Percentiles rank a stretch among this genome's conserved stretches.
These are phyloP conservation scores for Siniperca chuatsi DNA, from an alignment of 2,113 vertebrate genomes.

Conservation along the genomic window DNA sequence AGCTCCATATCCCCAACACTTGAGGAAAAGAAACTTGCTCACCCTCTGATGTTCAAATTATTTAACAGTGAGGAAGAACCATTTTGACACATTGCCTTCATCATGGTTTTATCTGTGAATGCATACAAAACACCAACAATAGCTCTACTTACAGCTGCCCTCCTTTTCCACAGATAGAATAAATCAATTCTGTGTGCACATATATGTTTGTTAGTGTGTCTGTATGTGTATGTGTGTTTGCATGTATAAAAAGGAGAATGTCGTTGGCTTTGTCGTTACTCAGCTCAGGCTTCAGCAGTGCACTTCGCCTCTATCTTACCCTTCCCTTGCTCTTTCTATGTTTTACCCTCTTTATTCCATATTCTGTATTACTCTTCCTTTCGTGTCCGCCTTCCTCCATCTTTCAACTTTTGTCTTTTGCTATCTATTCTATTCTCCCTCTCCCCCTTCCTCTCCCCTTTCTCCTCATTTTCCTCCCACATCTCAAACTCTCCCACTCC, in stretches of 20 bases:
- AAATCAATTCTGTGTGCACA: slow-evolving; percentile 24
- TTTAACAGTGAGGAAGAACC: slow-evolving; percentile 16
- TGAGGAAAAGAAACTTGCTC: neutral
- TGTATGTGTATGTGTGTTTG: slow-evolving; percentile 22
- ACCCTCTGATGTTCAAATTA: slow-evolving; percentile 36
- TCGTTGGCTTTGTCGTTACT: slow-evolving; percentile 47
- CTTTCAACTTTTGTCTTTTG: slow-evolving; percentile 24
- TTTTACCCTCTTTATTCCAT: slow-evolving; percentile 23
- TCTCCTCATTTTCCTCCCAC: slow-evolving; percentile 4
- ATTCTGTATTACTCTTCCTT: slow-evolving; percentile 27
- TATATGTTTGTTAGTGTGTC: neutral
- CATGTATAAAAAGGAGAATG: slow-evolving; percentile 25
- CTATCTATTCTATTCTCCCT: neutral
- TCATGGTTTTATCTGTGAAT: slow-evolving; percentile 14
- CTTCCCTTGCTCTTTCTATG: slow-evolving; percentile 11
- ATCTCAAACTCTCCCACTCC: slow-evolving; percentile 38
- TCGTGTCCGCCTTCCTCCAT: slow-evolving; percentile 10
- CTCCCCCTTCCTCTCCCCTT: neutral
- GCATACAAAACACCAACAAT: slow-evolving; percentile 20
- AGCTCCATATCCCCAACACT: no score
- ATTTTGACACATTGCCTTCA: slow-evolving; percentile 20
- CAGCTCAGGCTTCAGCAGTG: slow-evolving; percentile 33
- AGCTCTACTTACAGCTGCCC: slow-evolving; percentile 16
- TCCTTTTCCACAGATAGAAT: slow-evolving; percentile 32
- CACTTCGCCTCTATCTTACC: slow-evolving; percentile 24